A percentile compares a stretch with the other conserved stretches of the same genome.
Conservation (phyloP, 92 coral and sea anemone species). For the Anthopleura xanthogrammica region DNA sequence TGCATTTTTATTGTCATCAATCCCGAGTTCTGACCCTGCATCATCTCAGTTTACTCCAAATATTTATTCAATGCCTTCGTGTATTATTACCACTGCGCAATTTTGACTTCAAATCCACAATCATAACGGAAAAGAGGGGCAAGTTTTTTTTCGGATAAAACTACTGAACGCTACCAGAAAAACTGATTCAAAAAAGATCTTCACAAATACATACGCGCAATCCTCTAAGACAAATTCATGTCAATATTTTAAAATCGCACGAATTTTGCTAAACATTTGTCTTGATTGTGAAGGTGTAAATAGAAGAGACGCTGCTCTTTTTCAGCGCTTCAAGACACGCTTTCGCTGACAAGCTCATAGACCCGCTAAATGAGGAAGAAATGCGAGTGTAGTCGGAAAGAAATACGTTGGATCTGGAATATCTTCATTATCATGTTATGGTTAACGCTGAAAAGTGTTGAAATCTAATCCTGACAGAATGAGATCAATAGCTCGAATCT, state of each 20-base stretch:
- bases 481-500: conserved; percentile 40
- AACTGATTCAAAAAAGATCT: neutral
- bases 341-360: conserved; percentile 38
- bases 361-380: conserved; percentile 11
- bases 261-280: conserved; percentile 8
- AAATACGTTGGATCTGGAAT: conserved; percentile 7
- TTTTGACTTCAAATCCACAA: neutral
- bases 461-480: conserved; percentile 36
- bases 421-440: conserved; percentile 16
- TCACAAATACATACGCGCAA: neutral
- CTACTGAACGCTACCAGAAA: neutral
- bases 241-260: conserved; percentile 7
- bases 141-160: neutral
- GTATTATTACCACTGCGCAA: neutral
- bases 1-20: neutral
- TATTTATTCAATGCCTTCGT: neutral
- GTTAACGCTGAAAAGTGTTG: conserved; percentile 37
- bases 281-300: conserved; percentile 9
- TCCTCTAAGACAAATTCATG: neutral
- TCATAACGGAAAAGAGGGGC: neutral
- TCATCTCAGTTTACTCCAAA: neutral
- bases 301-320: neutral
- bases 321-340: conserved; percentile 7
- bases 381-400: neutral
- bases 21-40: neutral